Evolutionary conservation across 2,113 vertebrate genomes (phyloP).

Genomic region (Hippocampus zosterae): DNA sequence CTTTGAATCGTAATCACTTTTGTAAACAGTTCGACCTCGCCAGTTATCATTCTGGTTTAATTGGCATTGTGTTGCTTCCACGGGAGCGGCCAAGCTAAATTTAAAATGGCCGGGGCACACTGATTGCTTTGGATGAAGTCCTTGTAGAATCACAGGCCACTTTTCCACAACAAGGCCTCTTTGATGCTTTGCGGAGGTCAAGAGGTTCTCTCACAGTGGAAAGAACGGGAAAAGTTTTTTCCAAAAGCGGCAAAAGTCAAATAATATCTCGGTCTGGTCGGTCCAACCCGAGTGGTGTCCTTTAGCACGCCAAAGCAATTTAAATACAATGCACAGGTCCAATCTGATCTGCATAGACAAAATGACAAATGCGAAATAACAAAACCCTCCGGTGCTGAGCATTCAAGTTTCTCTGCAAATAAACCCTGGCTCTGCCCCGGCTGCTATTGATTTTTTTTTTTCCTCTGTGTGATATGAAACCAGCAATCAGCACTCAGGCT

Average conservation of each 20-base stretch:
- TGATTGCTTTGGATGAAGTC: conserved; percentile 18
- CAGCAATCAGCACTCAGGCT: conserved; percentile 81
- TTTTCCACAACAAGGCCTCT: conserved; percentile 29
- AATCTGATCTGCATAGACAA: conserved; percentile 41
- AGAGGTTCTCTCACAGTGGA: conserved; percentile 17
- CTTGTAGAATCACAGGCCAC: conserved; percentile 35
- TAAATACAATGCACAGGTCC: conserved; percentile 25
- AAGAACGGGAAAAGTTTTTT: conserved; percentile 31
- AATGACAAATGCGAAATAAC: conserved; percentile 65
- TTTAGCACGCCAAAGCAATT: conserved; percentile 26
- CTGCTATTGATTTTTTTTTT: conserved; percentile 73
- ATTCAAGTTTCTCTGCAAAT: conserved; percentile 71
- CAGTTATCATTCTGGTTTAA: neutral
- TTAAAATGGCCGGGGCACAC: neutral
- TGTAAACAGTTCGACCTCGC: neutral
- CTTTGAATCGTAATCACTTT: neutral
- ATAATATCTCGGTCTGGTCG: conserved; percentile 17
- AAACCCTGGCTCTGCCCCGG: conserved; percentile 67
- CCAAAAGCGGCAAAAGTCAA: conserved; percentile 18
- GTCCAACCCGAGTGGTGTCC: conserved; percentile 3
- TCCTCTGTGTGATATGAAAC: conserved; percentile 78
- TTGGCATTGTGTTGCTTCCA: neutral
- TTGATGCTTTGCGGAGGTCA: conserved; percentile 23
- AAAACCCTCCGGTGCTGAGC: conserved; percentile 56
- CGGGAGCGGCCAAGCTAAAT: neutral